A percentile compares a stretch with the other conserved stretches of the same genome.
Evolutionary conservation across 2,888 invertebrate species (phyloP).

Genomic region (Furcula furcula): DNA sequence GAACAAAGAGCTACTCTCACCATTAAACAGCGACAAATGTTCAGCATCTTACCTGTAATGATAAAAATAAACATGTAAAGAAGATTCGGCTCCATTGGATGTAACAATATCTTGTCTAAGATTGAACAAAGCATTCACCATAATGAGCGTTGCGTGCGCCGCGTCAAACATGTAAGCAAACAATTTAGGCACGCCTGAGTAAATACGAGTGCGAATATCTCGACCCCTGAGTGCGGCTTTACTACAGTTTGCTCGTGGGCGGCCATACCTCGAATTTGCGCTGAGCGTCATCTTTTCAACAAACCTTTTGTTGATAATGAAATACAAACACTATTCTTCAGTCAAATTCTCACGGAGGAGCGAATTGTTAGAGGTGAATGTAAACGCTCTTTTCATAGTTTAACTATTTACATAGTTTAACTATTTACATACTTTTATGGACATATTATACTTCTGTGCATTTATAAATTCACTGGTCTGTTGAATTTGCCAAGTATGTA

Average conservation of each 20-base stretch:
- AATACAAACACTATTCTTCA: conserved; percentile 75
- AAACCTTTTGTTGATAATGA: conserved; percentile 77
- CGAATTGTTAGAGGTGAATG: conserved; percentile 57
- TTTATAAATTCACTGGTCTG: conserved; percentile 3
- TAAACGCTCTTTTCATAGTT: conserved; percentile 41
- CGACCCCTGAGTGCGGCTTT: conserved; percentile 69
- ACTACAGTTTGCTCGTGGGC: conserved; percentile 57
- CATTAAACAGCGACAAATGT: conserved; percentile 58
- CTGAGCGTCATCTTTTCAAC: conserved; percentile 73
- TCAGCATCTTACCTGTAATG: conserved; percentile 73
- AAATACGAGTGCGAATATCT: conserved; percentile 79
- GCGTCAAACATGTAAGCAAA: conserved; percentile 81
- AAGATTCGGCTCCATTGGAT: conserved; percentile 68
- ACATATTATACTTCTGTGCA: conserved; percentile 20
- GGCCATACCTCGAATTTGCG: conserved; percentile 66
- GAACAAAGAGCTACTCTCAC: conserved; percentile 63
- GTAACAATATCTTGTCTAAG: conserved; percentile 76
- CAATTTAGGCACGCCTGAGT: conserved; percentile 80
- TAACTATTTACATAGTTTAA: conserved; percentile 32
- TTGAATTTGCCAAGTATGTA: neutral
- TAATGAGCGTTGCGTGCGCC: conserved; percentile 80
- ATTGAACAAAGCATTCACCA: conserved; percentile 74
- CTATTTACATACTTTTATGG: conserved; percentile 25
- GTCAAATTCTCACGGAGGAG: conserved; percentile 59
- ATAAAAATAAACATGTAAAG: conserved; percentile 74